Evolutionary conservation across 2,113 vertebrate genomes (phyloP).

Genomic region (Piaya cayana): DNA sequence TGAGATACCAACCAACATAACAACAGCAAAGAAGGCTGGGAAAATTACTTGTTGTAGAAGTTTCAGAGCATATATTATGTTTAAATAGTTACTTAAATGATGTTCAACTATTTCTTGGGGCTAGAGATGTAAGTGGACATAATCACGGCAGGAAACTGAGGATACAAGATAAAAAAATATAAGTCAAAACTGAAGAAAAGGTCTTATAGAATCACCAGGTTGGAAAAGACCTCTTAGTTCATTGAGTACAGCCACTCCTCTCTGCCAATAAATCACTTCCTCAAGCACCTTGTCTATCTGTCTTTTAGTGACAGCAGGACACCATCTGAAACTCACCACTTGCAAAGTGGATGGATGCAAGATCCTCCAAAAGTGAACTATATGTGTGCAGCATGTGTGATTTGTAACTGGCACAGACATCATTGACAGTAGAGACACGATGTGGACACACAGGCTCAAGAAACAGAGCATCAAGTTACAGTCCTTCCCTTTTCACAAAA

Average conservation of each 20-base stretch:
- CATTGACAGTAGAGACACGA: background rate
- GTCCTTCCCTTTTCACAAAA: background rate
- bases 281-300: too few species aligned
- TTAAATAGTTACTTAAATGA: background rate
- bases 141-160: background rate
- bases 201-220: background rate
- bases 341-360: background rate
- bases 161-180: background rate
- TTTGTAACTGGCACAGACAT: background rate
- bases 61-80: background rate
- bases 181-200: background rate
- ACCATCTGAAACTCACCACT: background rate
- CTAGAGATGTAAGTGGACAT: background rate
- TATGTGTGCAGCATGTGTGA: rapidly evolving
- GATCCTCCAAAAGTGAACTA: background rate
- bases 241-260: too few species aligned
- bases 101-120: background rate
- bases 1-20: background rate
- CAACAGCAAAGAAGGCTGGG: background rate
- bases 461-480: background rate
- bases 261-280: too few species aligned
- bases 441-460: background rate
- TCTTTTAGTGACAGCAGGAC: background rate
- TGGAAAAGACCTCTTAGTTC: too few species aligned
- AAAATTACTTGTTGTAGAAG: background rate